Evolutionary conservation across 2,797 vertebrate species (phyloP).

Genomic region (Somateria mollissima): DNA sequence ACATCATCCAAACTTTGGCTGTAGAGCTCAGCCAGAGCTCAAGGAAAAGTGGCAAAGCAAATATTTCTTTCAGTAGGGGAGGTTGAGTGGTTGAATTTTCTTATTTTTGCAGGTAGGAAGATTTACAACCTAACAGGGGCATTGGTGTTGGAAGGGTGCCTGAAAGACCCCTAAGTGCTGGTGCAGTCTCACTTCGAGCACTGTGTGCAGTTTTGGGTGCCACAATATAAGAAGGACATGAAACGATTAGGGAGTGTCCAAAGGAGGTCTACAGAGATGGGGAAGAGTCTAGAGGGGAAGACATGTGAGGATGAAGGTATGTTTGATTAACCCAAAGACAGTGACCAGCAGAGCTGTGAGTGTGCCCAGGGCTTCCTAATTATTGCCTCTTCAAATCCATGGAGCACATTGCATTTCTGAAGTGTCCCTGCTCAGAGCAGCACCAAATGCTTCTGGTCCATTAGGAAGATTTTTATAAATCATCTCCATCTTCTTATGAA

Average conservation of each 20-base stretch:
- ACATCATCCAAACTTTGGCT: not conserved
- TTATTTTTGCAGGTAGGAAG: not conserved
- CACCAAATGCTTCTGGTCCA: not conserved
- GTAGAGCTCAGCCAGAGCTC: not conserved
- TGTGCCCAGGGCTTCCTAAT: not conserved
- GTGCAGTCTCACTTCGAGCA: too few relatives aligned
- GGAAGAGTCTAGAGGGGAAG: too few relatives aligned
- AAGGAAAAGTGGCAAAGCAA: not conserved
- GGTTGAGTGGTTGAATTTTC: too few relatives aligned
- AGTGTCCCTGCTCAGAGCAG: not conserved
- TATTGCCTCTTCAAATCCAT: not conserved
- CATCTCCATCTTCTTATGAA: not conserved
- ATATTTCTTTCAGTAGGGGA: not conserved
- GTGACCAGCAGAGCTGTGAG: not conserved
- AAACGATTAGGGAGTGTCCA: too few relatives aligned
- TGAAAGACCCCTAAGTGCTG: too few relatives aligned
- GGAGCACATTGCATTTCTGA: rapidly evolving
- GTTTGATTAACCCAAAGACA: not conserved
- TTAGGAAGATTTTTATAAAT: not conserved
- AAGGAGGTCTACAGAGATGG: too few relatives aligned
- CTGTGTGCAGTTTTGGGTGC: too few relatives aligned
- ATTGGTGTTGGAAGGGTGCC: not conserved
- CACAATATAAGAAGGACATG: too few relatives aligned
- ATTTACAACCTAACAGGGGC: not conserved
- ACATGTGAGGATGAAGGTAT: too few relatives aligned